These are phyloP conservation scores for Brevimyrus niger DNA, from an alignment of 2,113 vertebrate genomes.

Conservation along the genomic window DNA sequence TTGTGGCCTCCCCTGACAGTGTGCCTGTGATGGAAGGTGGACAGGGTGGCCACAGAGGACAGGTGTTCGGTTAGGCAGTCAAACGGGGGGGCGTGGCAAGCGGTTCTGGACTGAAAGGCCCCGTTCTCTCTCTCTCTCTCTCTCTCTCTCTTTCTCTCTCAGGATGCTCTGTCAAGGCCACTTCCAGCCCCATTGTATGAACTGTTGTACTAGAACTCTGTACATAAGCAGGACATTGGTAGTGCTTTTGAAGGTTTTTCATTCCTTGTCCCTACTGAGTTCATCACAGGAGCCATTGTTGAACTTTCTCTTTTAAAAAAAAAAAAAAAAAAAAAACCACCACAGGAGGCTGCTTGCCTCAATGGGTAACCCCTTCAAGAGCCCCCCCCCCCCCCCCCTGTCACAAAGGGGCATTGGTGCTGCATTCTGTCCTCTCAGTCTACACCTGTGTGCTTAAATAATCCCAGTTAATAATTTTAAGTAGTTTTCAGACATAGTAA, in stretches of 20 bases:
- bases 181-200: not conserved
- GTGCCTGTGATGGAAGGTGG: not conserved
- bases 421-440: not conserved
- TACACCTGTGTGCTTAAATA: not conserved
- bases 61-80: not conserved
- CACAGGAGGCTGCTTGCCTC: not conserved
- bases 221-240: not conserved
- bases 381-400: not conserved
- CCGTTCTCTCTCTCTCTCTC: not conserved
- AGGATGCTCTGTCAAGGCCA: not conserved
- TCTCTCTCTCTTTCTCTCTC: not conserved
- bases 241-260: not conserved
- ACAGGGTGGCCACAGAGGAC: not conserved
- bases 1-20: not conserved
- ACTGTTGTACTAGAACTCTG: not conserved
- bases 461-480: slow-evolving; percentile 1
- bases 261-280: not conserved
- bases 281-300: not conserved
- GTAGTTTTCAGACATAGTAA: not conserved
- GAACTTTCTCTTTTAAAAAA: not conserved
- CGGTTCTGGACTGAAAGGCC: not conserved
- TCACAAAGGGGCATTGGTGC: not conserved
- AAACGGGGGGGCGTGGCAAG: not conserved
- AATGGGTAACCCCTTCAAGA: not conserved
- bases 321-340: not conserved